Evolutionary conservation across 35 echinoderm and acorn worm species (phyloP).

Genomic region (Holothuria glaberrima): DNA sequence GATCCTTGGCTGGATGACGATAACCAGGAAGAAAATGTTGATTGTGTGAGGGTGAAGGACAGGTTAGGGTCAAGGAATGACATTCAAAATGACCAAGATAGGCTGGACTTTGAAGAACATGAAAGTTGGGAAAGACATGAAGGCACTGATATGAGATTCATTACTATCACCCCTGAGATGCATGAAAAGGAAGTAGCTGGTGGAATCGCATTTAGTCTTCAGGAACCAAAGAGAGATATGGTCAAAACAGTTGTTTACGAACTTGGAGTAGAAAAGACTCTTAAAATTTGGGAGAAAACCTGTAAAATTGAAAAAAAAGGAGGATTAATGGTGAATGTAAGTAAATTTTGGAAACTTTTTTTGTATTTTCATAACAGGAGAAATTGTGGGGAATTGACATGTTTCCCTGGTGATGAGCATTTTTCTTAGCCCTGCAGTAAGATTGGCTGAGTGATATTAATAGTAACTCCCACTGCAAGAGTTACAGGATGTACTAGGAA

Average conservation of each 20-base stretch:
- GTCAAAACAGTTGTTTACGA: conserved; percentile 74
- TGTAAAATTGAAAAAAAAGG: conserved; percentile 78
- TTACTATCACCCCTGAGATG: conserved; percentile 48
- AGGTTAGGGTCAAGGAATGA: conserved; percentile 38
- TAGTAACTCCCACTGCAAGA: too few relatives aligned
- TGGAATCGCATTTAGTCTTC: conserved; percentile 80
- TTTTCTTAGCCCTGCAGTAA: too few relatives aligned
- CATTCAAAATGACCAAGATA: too few relatives aligned
- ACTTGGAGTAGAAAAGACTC: conserved; percentile 76
- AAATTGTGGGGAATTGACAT: too few relatives aligned
- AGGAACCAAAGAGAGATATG: conserved; percentile 82
- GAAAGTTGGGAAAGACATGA: conserved; percentile 7
- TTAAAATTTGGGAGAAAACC: conserved; percentile 67
- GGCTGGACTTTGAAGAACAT: not conserved
- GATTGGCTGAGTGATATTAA: too few relatives aligned
- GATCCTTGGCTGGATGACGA: conserved; percentile 69
- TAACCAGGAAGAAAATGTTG: not conserved
- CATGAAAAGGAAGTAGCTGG: conserved; percentile 77
- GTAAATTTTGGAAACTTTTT: not conserved
- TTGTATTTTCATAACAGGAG: too few relatives aligned
- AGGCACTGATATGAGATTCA: conserved; percentile 44
- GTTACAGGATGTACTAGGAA: too few relatives aligned
- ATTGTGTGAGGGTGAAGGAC: conserved; percentile 4
- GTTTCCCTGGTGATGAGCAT: too few relatives aligned
- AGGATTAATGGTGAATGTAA: conserved; percentile 90